Base-by-base conservation (phyloP, 1,140 invertebrate species). In the Diachasma alloeum region DNA sequence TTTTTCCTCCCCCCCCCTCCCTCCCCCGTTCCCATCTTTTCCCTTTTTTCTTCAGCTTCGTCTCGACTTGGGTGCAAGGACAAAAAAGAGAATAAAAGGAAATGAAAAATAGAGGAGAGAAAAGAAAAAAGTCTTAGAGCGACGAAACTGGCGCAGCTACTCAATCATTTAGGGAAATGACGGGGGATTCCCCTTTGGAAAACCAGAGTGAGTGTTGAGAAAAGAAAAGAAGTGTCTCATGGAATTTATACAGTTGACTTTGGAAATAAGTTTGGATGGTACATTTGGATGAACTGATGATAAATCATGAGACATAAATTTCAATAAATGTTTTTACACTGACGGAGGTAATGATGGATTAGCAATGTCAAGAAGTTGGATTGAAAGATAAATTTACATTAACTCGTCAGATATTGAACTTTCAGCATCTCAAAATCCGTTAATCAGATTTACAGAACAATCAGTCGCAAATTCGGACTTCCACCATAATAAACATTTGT, bases 111-210 rank as follows among this genome's bases (percentile, higher is more conserved):
- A 63, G 24, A 63, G 19, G 19, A 37, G 15, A 17, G 9, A 66
- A 26, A 19, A 13, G 42, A 66, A 71, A 74, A 78, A 31, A 46
- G 46, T n/a, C 74, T 63, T 17, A 31, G 24, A 56, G 44, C 68
- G 74, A 76, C 68, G 48, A 76, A 76, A 76, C 74, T 76, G 59
- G 74, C 48, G 68, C 46, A 76, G 74, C 72, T 75, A 78, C 77
- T 78, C 77, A 78, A 78, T 78, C 77, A 78, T 78, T 78, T 78
- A 78, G 77, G 77, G 77, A 78, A 78, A 78, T 78, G 24, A 39
- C 70, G 39, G 56, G 39, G 77, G 73, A 73, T 69, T 77, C 72
- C 71, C 48, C 59, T 31, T 74, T 44, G 44, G 63, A 72, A 37
- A 39, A 56, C 15, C 69, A 15, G 66, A 39, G 53, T 36, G 69